A percentile compares a stretch with the other conserved stretches of the same genome.
Evolutionary conservation across 2,797 vertebrate species (phyloP).

Genomic region (Cirrhinus molitorella): DNA sequence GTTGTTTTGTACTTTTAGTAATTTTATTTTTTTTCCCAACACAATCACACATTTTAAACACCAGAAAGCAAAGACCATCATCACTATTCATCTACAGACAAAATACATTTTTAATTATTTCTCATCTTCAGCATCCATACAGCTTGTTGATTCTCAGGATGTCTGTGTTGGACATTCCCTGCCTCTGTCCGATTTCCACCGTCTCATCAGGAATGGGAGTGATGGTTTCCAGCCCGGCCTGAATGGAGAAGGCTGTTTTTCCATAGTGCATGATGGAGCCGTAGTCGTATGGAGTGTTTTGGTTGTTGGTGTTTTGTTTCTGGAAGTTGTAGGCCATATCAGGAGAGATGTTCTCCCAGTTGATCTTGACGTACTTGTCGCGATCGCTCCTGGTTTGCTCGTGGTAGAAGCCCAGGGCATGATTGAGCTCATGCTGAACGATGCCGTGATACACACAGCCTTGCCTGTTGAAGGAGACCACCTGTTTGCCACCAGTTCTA

Average conservation of each 20-base stretch:
- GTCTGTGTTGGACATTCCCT: constrained; percentile 53
- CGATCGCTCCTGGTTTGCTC: constrained; percentile 78
- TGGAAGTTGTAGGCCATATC: constrained; percentile 66
- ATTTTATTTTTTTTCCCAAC: too few species aligned
- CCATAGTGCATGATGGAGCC: constrained; percentile 80
- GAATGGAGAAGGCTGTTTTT: constrained; percentile 56
- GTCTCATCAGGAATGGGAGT: constrained; percentile 56
- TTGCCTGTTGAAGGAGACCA: constrained; percentile 69
- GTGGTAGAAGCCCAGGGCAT: constrained; percentile 76
- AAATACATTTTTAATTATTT: background rate
- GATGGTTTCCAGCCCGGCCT: constrained; percentile 52
- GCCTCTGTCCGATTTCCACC: constrained; percentile 53
- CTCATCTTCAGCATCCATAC: constrained; percentile 42
- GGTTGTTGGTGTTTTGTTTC: constrained; percentile 72
- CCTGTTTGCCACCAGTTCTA: constrained; percentile 72
- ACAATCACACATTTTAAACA: too few species aligned
- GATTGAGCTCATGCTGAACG: constrained; percentile 74
- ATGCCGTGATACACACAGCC: constrained; percentile 72
- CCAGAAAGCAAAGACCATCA: too few species aligned
- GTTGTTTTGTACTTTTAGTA: too few species aligned
- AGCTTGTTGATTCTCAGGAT: constrained; percentile 62
- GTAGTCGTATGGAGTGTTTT: constrained; percentile 74
- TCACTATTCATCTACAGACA: too few species aligned
- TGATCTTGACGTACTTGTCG: constrained; percentile 74
- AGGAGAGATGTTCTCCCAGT: constrained; percentile 71